Evolutionary conservation across 2,888 invertebrate species (phyloP).

Genomic region (Gryllus longicercus): DNA sequence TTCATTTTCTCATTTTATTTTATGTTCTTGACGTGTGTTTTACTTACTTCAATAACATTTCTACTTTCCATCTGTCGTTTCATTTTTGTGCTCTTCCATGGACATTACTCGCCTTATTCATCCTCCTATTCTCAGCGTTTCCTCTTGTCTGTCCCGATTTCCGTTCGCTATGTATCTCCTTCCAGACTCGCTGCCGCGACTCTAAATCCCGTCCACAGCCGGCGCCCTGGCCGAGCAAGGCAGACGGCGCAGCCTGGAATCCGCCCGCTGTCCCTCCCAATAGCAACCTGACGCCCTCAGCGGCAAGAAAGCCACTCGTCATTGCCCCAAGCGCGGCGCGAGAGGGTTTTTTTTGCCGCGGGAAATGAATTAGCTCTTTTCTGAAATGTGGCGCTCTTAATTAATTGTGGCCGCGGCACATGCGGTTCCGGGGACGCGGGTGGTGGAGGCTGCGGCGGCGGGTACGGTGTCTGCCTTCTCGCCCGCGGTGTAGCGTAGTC

Average conservation of each 20-base stretch:
- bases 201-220: too few relatives aligned
- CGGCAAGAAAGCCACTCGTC: background rate
- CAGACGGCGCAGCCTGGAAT: background rate
- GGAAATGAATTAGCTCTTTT: slow-evolving; percentile 17
- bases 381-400: slow-evolving; percentile 17
- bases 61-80: too few relatives aligned
- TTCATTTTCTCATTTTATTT: too few relatives aligned
- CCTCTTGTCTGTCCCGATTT: too few relatives aligned
- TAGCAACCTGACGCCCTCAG: slow-evolving; percentile 5
- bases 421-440: background rate
- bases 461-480: background rate
- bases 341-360: background rate
- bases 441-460: background rate
- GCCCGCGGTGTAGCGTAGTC: background rate
- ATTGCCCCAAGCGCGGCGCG: background rate
- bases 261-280: background rate
- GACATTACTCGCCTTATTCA: too few relatives aligned
- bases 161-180: too few relatives aligned
- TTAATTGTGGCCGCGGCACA: background rate
- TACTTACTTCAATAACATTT: too few relatives aligned
- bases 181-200: too few relatives aligned
- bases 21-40: too few relatives aligned
- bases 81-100: too few relatives aligned
- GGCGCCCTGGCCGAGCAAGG: too few relatives aligned
- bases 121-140: too few relatives aligned